Conservation (phyloP, 1,140 invertebrate genomes). For the Melanaphis sacchari region DNA sequence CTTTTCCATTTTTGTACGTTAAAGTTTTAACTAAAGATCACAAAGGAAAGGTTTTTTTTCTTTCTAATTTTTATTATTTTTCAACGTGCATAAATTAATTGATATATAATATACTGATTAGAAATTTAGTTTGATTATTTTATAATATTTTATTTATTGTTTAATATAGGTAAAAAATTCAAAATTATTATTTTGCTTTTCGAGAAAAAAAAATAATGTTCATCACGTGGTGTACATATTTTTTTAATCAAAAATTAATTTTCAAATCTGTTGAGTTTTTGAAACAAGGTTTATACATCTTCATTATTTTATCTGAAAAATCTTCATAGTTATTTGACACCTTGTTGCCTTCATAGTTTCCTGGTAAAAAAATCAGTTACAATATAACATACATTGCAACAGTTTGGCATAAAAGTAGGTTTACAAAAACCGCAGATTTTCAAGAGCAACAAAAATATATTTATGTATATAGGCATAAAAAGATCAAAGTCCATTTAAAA, state of each 20-base stretch:
- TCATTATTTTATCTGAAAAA: neutral
- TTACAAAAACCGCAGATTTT: neutral
- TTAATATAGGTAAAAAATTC: neutral
- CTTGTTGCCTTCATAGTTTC: neutral
- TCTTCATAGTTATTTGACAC: neutral
- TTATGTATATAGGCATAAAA: too few species aligned
- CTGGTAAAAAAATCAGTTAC: neutral
- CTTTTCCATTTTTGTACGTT: too few species aligned
- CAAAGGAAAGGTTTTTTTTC: too few species aligned
- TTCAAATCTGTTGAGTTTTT: neutral
- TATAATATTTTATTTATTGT: neutral
- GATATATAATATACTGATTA: too few species aligned
- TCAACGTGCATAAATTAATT: too few species aligned
- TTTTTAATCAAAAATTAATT: neutral
- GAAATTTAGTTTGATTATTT: neutral
- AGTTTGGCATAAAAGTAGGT: too few species aligned
- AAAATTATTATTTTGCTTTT: neutral
- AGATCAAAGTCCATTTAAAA: neutral
- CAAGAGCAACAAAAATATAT: neutral
- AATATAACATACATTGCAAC: neutral
- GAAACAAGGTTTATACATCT: neutral
- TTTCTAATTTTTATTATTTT: too few species aligned
- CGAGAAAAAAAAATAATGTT: neutral
- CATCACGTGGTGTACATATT: neutral
- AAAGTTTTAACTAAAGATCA: too few species aligned